phyloP scores from a whole-genome alignment of 2,888 invertebrate species.

The Hirtodrosophila confusa region DNA sequence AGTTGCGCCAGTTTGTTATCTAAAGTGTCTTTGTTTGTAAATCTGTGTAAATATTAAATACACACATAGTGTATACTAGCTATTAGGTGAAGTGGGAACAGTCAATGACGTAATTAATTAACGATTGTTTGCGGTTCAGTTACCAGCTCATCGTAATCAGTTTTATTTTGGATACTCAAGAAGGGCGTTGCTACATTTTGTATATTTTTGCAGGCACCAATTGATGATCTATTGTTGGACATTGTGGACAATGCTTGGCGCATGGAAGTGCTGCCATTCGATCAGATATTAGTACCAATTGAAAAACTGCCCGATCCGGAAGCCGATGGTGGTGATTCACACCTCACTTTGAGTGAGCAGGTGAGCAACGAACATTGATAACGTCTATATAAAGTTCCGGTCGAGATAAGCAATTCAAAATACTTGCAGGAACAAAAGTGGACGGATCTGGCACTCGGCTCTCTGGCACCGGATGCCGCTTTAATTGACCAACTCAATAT shows the following conservation, averaged over 20 bases:
- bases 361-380: slow-evolving; percentile 86
- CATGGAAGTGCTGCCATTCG: slow-evolving; percentile 91
- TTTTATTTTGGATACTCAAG: slow-evolving; percentile 8
- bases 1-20: slow-evolving; percentile 53
- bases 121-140: slow-evolving; percentile 3
- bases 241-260: slow-evolving; percentile 92
- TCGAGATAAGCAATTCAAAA: not conserved
- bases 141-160: slow-evolving; percentile 22
- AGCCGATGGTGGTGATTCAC: slow-evolving; percentile 95
- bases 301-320: slow-evolving; percentile 96
- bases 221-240: slow-evolving; percentile 84
- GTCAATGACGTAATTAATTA: slow-evolving; percentile 57
- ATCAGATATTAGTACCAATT: slow-evolving; percentile 93
- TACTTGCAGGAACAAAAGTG: slow-evolving; percentile 87
- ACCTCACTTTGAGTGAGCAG: slow-evolving; percentile 94
- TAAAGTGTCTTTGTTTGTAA: slow-evolving; percentile 58
- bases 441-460: slow-evolving; percentile 87
- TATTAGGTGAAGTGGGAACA: slow-evolving; percentile 10
- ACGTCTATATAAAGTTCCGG: slow-evolving; percentile 72
- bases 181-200: slow-evolving; percentile 50
- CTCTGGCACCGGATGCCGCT: slow-evolving; percentile 82
- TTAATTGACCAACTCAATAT: slow-evolving; percentile 83
- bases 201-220: slow-evolving; percentile 70
- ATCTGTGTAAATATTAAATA: slow-evolving; percentile 35
- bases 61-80: slow-evolving; percentile 32